These are phyloP conservation scores for Dicaeum eximium DNA, from an alignment of 2,113 vertebrate species.

Conservation along the genomic window DNA sequence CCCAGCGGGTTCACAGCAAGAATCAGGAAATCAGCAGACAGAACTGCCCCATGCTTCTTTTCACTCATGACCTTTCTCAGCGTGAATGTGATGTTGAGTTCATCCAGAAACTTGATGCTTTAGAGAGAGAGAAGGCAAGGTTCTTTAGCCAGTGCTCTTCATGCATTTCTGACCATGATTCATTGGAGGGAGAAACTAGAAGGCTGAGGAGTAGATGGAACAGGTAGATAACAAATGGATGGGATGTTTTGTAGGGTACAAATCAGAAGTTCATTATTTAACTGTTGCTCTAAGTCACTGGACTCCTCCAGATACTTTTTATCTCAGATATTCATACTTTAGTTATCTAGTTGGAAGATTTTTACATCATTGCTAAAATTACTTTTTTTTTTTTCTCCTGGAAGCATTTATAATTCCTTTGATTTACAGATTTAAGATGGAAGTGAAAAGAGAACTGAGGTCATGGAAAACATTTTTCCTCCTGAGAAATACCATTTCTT, in stretches of 20 bases:
- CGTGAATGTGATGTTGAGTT: not conserved
- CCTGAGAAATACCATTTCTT: not conserved
- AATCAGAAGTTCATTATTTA: not conserved
- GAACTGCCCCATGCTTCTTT: accelerated
- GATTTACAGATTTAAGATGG: not conserved
- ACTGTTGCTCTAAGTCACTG: not conserved
- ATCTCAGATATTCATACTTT: not conserved
- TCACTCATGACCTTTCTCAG: not conserved
- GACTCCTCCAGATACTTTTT: not conserved
- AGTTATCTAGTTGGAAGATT: not conserved
- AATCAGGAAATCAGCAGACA: not conserved
- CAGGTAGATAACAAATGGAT: not conserved
- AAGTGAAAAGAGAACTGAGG: not conserved
- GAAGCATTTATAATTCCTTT: not conserved
- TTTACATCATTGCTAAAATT: not conserved
- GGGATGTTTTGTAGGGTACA: not conserved
- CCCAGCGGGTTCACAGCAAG: not conserved
- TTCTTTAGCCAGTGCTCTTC: not conserved
- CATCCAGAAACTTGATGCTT: not conserved
- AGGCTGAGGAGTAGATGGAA: not conserved
- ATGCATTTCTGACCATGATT: not conserved
- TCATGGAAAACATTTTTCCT: not conserved
- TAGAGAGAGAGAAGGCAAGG: not conserved
- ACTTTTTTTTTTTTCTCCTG: not conserved
- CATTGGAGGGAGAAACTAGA: not conserved